Base-by-base conservation (phyloP, 1,140 invertebrate genomes). In the Platorchestia sp. region DNA sequence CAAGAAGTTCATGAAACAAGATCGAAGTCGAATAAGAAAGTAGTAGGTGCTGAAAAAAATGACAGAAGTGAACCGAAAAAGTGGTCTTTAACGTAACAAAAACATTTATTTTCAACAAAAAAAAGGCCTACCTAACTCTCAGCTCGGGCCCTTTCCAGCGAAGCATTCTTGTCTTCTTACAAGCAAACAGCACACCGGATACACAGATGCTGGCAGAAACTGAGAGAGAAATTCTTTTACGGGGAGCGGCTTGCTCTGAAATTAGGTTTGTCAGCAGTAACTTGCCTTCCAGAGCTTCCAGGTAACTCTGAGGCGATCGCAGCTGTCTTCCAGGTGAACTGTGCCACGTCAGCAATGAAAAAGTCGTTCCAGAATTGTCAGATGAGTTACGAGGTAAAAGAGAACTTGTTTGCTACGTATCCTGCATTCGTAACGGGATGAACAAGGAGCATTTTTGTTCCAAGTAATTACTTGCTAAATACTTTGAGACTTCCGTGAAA, bases 211-310 rank as follows among this genome's bases (percentile, higher is more conserved):
- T 22, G 36, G 36, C 59, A 22, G 59, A 19, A 36, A 75, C 59
- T 36, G 27, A 3, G 1, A 75, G 59, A 75, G 59, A 75, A 75
- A 89, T 44, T 41, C 43, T 89, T 89, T 89, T 89, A 89, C 42
- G n/a, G 7, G 41, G 3, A 5, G 87, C 27, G 87, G 41, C 36
- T 89, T 89, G 41, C 87, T 89, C 87, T 7, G 16, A 42, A 89
- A 89, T 89, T 89, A 89, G 87, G 41, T 89, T 89, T 89, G 43
- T 27, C 36, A 89, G n/a, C 87, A 89, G 41, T 89, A 89, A 89
- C 87, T 89, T 42, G 59, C 59, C 41, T 89, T 27, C 87, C 14
- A 42, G 0, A 89, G 7, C n/a, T 89, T 44, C 36, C 41, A 19
- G 87, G 36, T 44, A 36, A 89, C 87, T 75, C 10, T 1, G 27